Evolutionary conservation across 2,113 vertebrate species (phyloP).

Genomic region (Piprites chloris): DNA sequence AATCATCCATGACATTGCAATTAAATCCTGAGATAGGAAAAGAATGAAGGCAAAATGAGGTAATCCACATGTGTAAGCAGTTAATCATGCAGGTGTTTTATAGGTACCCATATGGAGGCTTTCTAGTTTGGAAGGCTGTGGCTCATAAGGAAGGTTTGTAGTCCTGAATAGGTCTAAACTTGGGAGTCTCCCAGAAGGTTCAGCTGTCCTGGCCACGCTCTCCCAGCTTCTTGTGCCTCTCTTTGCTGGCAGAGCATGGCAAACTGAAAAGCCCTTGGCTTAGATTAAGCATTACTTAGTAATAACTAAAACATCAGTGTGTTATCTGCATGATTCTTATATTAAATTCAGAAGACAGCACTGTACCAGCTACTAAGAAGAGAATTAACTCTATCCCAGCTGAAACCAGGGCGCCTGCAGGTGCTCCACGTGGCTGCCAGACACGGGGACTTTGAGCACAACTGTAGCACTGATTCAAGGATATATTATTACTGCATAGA

Average conservation of each 20-base stretch:
- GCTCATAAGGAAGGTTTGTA: not conserved
- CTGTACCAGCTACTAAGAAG: not conserved
- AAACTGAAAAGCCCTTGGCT: not conserved
- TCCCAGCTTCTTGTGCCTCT: too few relatives aligned
- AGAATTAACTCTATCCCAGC: not conserved
- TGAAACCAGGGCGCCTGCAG: not conserved
- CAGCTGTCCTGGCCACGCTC: not conserved
- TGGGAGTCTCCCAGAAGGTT: not conserved
- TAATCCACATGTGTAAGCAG: not conserved
- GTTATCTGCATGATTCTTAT: not conserved
- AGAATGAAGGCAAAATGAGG: not conserved
- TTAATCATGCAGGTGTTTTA: not conserved
- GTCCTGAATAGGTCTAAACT: not conserved
- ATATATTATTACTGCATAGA: not conserved
- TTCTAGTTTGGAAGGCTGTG: not conserved
- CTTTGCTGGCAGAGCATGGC: not conserved
- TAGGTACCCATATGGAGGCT: not conserved
- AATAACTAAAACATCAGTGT: not conserved
- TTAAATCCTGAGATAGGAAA: conserved; percentile 9
- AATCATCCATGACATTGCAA: not conserved
- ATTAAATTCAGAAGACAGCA: not conserved
- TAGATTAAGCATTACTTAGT: not conserved
- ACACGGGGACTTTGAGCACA: not conserved
- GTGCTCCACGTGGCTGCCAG: not conserved
- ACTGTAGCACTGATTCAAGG: not conserved